These are phyloP conservation scores for Sinosuthora webbiana DNA, from an alignment of 2,113 vertebrate genomes.

Conservation along the genomic window DNA sequence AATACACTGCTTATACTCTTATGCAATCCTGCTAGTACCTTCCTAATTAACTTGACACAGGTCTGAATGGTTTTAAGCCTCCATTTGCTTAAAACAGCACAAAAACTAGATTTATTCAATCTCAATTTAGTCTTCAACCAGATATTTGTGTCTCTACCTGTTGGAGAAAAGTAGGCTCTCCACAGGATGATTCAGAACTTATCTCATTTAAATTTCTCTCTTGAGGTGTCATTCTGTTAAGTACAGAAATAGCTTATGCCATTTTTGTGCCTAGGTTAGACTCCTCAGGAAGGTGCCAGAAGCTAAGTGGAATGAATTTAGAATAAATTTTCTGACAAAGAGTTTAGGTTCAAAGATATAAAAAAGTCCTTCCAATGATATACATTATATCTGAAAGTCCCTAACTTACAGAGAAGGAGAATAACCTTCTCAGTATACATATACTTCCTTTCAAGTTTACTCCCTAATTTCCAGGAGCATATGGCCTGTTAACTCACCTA, in stretches of 20 bases:
- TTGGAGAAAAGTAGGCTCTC: background rate
- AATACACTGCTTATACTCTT: background rate
- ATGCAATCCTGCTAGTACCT: background rate
- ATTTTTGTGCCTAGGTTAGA: background rate
- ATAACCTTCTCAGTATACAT: too few relatives aligned
- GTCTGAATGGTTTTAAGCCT: background rate
- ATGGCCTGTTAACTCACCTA: background rate
- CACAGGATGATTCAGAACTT: background rate
- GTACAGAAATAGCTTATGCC: background rate
- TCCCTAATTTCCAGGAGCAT: background rate
- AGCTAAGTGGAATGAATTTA: background rate
- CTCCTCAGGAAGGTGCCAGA: background rate
- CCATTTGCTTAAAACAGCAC: background rate
- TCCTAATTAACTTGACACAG: background rate
- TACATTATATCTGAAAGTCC: background rate
- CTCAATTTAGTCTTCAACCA: background rate
- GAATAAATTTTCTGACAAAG: background rate
- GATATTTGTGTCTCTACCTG: background rate
- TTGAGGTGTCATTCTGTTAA: background rate
- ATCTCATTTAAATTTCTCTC: slow-evolving; percentile 9
- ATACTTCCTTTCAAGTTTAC: background rate
- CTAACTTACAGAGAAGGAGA: background rate
- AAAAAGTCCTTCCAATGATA: background rate
- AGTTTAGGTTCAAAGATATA: background rate
- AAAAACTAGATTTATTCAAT: background rate